Percentiles rank a stretch among this genome's conserved stretches.
These are phyloP conservation scores for Struthio camelus DNA, from an alignment of 2,113 vertebrate genomes.

Conservation along the genomic window DNA sequence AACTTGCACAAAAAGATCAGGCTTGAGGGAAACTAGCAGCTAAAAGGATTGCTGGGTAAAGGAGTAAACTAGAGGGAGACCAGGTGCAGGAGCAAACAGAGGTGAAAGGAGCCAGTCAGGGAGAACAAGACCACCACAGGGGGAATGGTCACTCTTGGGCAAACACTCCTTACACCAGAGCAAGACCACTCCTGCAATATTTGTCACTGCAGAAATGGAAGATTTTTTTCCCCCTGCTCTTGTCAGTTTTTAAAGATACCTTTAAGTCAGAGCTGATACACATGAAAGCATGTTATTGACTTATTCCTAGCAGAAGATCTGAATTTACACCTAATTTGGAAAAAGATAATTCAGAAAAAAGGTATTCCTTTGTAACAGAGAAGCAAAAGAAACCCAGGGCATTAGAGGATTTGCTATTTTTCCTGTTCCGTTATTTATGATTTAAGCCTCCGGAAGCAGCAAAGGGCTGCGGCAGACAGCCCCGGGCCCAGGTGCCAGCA, in stretches of 20 bases:
- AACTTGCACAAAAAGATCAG: neutral
- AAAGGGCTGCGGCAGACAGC: neutral
- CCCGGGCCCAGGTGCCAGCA: neutral
- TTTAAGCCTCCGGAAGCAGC: neutral
- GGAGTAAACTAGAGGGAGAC: neutral
- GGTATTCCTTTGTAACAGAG: accelerated
- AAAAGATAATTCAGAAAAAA: too few species aligned
- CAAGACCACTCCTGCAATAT: neutral
- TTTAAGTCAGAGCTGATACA: accelerated
- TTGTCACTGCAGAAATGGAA: accelerated
- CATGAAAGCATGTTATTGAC: neutral
- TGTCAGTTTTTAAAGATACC: accelerated
- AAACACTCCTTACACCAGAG: neutral
- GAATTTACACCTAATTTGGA: neutral
- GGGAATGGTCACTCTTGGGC: accelerated
- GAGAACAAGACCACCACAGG: neutral
- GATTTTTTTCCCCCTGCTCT: neutral
- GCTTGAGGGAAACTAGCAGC: too few species aligned
- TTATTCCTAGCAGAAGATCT: neutral
- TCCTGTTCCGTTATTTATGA: neutral
- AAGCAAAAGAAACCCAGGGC: accelerated
- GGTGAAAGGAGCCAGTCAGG: neutral
- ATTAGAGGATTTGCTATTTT: accelerated
- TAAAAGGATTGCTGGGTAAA: accelerated
- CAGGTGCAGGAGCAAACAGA: neutral